These are phyloP conservation scores for Corythornis cristatus DNA, from an alignment of 2,113 vertebrate genomes.

Conservation along the genomic window DNA sequence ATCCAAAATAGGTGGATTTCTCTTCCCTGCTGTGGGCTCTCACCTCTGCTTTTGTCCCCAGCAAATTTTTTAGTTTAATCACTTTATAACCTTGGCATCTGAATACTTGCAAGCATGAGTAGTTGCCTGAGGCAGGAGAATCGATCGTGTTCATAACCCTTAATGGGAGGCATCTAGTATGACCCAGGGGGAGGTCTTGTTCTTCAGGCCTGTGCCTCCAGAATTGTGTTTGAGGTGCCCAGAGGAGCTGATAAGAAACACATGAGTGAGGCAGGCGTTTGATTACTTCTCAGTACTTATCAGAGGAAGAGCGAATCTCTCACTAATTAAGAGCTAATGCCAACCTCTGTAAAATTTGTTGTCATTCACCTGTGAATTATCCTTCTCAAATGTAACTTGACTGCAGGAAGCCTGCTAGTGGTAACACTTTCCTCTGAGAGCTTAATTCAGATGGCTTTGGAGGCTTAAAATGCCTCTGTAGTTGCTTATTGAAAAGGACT, in stretches of 20 bases:
- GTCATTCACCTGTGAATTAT: constrained; percentile 60
- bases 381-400: constrained; percentile 43
- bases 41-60: background rate
- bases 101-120: background rate
- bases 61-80: background rate
- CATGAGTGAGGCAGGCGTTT: background rate
- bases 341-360: constrained; percentile 50
- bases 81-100: background rate
- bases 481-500: background rate
- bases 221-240: background rate
- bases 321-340: constrained; percentile 43
- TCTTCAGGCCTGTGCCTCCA: background rate
- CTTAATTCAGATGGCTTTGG: background rate
- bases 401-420: background rate
- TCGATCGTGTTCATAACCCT: background rate
- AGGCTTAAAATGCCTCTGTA: background rate
- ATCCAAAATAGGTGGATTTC: background rate
- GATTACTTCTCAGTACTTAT: constrained; percentile 41
- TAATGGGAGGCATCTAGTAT: background rate
- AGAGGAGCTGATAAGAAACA: background rate
- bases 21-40: background rate
- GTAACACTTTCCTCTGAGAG: background rate
- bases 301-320: background rate
- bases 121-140: background rate
- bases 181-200: background rate